Conservation (phyloP, 1,140 invertebrate species). For the Conus betulinus region DNA sequence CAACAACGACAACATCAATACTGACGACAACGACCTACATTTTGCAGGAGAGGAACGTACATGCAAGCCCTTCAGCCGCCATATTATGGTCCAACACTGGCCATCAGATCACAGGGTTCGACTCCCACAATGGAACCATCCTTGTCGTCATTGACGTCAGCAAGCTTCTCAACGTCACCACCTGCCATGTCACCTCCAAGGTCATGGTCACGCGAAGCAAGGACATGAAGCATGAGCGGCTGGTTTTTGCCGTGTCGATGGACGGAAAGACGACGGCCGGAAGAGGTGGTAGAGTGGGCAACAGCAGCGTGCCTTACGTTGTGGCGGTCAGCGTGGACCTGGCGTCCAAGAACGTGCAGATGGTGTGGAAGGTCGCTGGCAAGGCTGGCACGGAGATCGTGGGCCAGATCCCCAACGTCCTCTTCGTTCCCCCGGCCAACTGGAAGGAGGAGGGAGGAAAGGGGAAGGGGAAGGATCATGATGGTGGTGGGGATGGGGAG, state of each 20-base stretch:
- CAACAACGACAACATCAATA: too few relatives aligned
- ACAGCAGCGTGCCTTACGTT: neutral
- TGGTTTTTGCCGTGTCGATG: neutral
- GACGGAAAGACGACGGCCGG: too few relatives aligned
- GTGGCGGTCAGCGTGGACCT: neutral
- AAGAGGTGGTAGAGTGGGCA: neutral
- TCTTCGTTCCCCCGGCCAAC: neutral
- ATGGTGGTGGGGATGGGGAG: neutral
- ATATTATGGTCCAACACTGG: neutral
- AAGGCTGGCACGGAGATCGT: neutral
- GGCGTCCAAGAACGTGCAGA: neutral
- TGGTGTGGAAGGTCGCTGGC: constrained; percentile 11
- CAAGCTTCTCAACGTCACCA: constrained; percentile 28
- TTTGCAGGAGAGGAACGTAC: neutral
- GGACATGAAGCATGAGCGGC: neutral
- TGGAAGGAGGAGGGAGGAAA: neutral
- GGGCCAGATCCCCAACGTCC: constrained; percentile 17
- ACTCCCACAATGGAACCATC: constrained; percentile 15
- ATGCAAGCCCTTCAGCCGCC: neutral
- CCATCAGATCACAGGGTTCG: constrained; percentile 6
- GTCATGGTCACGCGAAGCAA: constrained; percentile 18
- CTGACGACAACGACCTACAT: too few relatives aligned
- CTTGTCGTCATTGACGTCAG: constrained; percentile 12
- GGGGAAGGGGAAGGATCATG: neutral
- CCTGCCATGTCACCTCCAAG: constrained; percentile 28